A percentile compares a stretch with the other conserved stretches of the same genome.
Conservation (phyloP, 2,888 invertebrate species). For the Sipha maydis region DNA sequence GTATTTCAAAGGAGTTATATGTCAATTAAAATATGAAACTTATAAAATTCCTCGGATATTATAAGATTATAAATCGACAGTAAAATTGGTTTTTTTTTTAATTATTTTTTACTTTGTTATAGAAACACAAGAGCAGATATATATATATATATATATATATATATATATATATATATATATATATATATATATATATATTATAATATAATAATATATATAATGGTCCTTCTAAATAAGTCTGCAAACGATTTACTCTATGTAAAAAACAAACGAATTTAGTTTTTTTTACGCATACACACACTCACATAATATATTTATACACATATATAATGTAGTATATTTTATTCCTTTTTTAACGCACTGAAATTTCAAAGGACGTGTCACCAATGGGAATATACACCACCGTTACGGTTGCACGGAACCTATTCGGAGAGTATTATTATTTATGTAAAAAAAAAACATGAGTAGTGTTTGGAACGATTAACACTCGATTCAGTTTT, state of each 20-base stretch:
- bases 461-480: neutral
- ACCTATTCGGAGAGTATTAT: slow-evolving; percentile 1
- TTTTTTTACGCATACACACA: neutral
- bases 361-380: slow-evolving; percentile 27
- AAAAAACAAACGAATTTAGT: neutral
- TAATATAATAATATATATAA: neutral
- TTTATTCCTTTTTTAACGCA: neutral
- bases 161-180: no score
- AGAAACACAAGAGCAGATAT: neutral
- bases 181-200: no score
- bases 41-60: neutral
- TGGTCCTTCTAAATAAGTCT: neutral
- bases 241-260: neutral
- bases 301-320: neutral
- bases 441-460: slow-evolving; percentile 17
- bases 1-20: no score
- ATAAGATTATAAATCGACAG: neutral
- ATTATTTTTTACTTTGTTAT: neutral
- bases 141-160: no score
- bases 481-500: neutral
- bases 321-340: neutral
- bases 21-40: neutral
- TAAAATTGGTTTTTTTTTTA: neutral
- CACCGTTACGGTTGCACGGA: neutral
- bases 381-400: neutral